Conservation (phyloP, 2,113 vertebrate species). For the Pimephales promelas region DNA sequence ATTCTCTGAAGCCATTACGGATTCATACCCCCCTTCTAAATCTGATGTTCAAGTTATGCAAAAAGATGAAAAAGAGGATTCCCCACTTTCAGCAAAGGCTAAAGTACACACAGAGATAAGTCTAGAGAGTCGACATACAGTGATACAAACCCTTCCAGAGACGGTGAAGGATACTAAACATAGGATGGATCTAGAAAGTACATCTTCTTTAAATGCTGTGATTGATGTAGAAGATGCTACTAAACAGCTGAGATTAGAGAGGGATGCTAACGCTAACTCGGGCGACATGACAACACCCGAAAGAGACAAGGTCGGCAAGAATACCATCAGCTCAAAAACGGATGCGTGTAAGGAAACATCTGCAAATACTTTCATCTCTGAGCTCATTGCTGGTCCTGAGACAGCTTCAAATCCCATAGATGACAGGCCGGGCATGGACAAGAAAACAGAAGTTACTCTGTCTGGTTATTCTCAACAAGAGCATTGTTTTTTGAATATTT, state of each 20-base stretch:
- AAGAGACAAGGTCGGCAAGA: conserved; percentile 17
- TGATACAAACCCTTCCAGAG: conserved; percentile 8
- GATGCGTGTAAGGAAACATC: conserved; percentile 39
- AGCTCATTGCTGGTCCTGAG: conserved; percentile 15
- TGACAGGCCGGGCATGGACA: conserved; percentile 18
- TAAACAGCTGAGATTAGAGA: neutral
- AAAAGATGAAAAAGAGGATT: conserved; percentile 11
- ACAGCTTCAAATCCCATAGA: conserved; percentile 22
- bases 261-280: neutral
- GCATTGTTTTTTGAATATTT: neutral
- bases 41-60: neutral
- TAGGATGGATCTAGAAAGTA: neutral
- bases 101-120: conserved; percentile 31
- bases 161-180: neutral
- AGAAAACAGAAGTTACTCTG: conserved; percentile 1
- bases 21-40: neutral
- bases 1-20: conserved; percentile 24
- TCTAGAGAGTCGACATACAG: neutral
- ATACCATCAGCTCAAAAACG: neutral
- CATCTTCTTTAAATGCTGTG: neutral
- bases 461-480: conserved; percentile 10
- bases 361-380: conserved; percentile 27
- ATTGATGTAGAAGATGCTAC: conserved; percentile 2
- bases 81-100: conserved; percentile 24
- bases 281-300: conserved; percentile 25